phyloP scores from a whole-genome alignment of 2,888 invertebrate species.

The Tortrix viridana region DNA sequence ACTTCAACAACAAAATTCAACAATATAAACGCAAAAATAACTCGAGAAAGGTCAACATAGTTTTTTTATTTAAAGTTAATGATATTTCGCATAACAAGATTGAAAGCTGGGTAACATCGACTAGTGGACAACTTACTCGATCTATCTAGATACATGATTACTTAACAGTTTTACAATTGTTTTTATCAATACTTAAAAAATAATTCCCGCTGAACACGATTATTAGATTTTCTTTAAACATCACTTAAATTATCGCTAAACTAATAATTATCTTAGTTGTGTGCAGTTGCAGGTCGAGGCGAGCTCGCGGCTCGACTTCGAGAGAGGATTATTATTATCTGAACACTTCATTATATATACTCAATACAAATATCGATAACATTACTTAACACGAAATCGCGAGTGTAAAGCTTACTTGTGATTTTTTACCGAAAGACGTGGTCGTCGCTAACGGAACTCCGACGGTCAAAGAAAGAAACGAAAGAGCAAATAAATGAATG shows the following conservation, averaged over 20 bases:
- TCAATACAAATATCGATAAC: slow-evolving; percentile 65
- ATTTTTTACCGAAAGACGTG: slow-evolving; percentile 65
- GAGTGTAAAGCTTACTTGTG: slow-evolving; percentile 66
- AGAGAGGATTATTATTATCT: slow-evolving; percentile 69
- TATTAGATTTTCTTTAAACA: slow-evolving; percentile 70
- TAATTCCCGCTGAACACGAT: slow-evolving; percentile 82
- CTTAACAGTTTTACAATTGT: slow-evolving; percentile 80
- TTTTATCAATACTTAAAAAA: slow-evolving; percentile 76
- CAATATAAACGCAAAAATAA: slow-evolving; percentile 74
- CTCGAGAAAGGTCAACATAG: slow-evolving; percentile 70
- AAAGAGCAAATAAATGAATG: slow-evolving; percentile 77
- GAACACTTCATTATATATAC: slow-evolving; percentile 78
- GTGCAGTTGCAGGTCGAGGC: slow-evolving; percentile 59
- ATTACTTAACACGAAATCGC: slow-evolving; percentile 70
- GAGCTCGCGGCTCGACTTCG: slow-evolving; percentile 56
- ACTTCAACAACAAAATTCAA: slow-evolving; percentile 74
- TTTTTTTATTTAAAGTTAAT: slow-evolving; percentile 63
- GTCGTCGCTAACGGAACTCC: slow-evolving; percentile 65
- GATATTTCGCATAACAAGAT: slow-evolving; percentile 76
- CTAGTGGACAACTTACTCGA: slow-evolving; percentile 79
- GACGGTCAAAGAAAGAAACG: slow-evolving; percentile 71
- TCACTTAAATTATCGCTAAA: slow-evolving; percentile 78
- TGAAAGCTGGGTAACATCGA: slow-evolving; percentile 77
- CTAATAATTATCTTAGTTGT: slow-evolving; percentile 76
- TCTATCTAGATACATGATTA: slow-evolving; percentile 80